phyloP scores from a whole-genome alignment of 2,797 vertebrate genomes.

The Euthynnus affinis region DNA sequence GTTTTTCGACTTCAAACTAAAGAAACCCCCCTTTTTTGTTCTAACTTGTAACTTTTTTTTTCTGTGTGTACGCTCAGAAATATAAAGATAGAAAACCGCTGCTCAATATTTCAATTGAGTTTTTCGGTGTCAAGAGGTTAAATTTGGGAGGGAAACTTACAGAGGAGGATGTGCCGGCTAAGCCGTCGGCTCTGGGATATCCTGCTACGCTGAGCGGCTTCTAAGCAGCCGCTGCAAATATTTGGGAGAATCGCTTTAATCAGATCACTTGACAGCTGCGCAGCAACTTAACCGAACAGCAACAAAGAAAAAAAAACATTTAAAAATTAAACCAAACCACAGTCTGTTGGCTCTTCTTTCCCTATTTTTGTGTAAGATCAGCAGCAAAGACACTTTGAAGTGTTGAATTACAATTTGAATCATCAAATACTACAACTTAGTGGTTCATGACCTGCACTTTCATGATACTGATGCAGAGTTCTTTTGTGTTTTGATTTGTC shows the following conservation, averaged over 20 bases:
- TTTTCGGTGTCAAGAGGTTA: constrained; percentile 22
- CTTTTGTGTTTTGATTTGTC: too few species aligned
- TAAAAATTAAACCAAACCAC: background rate
- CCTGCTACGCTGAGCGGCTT: background rate
- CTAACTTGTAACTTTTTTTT: constrained; percentile 25
- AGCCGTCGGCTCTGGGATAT: background rate
- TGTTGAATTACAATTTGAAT: too few species aligned
- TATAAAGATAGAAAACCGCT: constrained; percentile 27
- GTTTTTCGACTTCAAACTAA: constrained; percentile 7
- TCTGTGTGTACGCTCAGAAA: constrained; percentile 2
- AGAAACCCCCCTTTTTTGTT: constrained; percentile 55
- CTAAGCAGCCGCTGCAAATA: constrained; percentile 29
- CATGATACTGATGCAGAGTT: too few species aligned
- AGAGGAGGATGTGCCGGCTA: constrained; percentile 2
- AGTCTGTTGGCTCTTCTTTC: background rate
- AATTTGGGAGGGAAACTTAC: constrained; percentile 10
- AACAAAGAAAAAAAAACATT: background rate
- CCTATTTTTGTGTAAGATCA: background rate
- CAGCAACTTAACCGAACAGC: constrained; percentile 7
- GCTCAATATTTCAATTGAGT: constrained; percentile 42
- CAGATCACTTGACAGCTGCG: background rate
- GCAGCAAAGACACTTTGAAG: too few species aligned
- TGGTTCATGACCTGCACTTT: background rate
- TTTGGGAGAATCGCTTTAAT: constrained; percentile 23
- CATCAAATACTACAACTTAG: background rate